phyloP scores from a whole-genome alignment of 2,888 invertebrate species.

The Lasius fuliginosus region DNA sequence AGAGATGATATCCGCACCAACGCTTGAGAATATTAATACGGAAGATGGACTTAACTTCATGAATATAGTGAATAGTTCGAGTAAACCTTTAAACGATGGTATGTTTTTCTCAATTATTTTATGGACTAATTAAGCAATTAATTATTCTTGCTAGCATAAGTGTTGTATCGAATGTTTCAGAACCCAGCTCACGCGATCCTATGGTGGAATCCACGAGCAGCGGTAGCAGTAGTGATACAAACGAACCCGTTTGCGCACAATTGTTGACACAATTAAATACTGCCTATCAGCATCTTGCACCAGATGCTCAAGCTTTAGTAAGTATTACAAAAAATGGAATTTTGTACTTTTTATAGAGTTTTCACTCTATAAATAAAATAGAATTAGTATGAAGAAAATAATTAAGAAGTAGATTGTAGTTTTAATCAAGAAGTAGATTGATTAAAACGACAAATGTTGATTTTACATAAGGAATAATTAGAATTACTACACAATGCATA shows the following conservation, averaged over 20 bases:
- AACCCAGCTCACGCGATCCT: constrained; percentile 85
- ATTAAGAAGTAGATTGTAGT: too few species aligned
- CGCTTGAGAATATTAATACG: constrained; percentile 81
- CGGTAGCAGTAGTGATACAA: constrained; percentile 82
- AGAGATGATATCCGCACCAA: constrained; percentile 78
- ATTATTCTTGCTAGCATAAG: not conserved
- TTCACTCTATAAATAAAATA: not conserved
- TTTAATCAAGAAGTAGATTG: not conserved
- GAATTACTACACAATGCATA: not conserved
- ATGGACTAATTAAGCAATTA: constrained; percentile 29
- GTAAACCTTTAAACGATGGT: constrained; percentile 83
- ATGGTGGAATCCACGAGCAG: constrained; percentile 85
- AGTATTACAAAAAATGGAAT: constrained; percentile 64
- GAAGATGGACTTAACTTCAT: constrained; percentile 84
- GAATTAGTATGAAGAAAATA: not conserved
- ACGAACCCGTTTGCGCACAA: constrained; percentile 85
- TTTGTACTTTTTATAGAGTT: not conserved
- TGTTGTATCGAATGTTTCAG: constrained; percentile 65
- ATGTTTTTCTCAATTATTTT: constrained; percentile 55
- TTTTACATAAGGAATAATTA: not conserved
- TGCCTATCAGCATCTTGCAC: constrained; percentile 85
- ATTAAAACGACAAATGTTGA: not conserved
- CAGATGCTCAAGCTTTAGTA: constrained; percentile 85
- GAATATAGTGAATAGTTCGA: constrained; percentile 84
- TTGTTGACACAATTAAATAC: constrained; percentile 84